phyloP scores from a whole-genome alignment of 2,113 vertebrate genomes.

The Ursus arctos region DNA sequence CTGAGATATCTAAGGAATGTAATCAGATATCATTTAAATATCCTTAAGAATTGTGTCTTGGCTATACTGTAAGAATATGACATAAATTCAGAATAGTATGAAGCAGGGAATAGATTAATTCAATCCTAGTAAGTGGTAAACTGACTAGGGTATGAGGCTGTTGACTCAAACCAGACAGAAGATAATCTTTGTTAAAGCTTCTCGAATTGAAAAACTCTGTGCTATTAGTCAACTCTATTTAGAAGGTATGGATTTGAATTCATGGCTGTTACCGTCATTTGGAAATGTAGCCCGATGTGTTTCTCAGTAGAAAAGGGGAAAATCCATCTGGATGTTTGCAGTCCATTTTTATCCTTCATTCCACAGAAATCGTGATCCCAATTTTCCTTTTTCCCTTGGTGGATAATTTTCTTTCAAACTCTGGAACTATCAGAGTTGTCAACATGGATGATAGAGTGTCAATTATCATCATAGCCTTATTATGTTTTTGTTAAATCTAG shows the following conservation, averaged over 20 bases:
- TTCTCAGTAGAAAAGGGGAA: not conserved
- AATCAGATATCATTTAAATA: slow-evolving; percentile 12
- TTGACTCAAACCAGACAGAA: not conserved
- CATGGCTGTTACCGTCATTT: not conserved
- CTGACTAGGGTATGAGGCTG: not conserved
- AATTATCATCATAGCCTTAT: not conserved
- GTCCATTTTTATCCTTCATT: not conserved
- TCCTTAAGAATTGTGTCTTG: not conserved
- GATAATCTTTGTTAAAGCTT: not conserved
- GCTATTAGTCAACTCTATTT: not conserved
- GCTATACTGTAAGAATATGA: not conserved
- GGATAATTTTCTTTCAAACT: not conserved
- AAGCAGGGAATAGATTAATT: not conserved
- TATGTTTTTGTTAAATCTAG: slow-evolving; percentile 27
- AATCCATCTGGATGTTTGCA: not conserved
- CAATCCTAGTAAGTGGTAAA: not conserved
- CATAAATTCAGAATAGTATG: not conserved
- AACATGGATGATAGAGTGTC: not conserved
- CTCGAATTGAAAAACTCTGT: not conserved
- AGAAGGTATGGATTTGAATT: not conserved
- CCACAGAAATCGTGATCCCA: not conserved
- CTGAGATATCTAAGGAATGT: not conserved
- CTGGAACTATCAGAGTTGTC: not conserved
- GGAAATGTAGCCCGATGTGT: not conserved
- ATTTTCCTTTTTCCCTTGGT: not conserved